Base-by-base conservation (phyloP, 2,888 invertebrate genomes). In the Pantelozetes paolii region DNA sequence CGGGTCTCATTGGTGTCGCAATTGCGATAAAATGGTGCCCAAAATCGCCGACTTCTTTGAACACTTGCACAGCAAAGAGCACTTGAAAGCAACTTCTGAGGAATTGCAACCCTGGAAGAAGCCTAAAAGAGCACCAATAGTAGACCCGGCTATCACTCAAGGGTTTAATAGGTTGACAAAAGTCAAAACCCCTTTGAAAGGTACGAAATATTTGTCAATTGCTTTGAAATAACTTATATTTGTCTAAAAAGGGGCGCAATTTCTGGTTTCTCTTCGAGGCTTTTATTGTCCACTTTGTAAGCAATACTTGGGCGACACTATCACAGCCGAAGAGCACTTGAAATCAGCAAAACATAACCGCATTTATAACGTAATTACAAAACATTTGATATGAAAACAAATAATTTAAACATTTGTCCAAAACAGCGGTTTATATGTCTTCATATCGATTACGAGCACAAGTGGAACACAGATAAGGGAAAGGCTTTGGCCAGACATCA, bases 1-100 rank as follows among this genome's bases (percentile, higher is more conserved):
- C 26, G 74, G 71, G 11, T 32, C n/a, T 23, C 74, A 74, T 45
- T 74, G 74, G 74, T 74, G 74, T 71, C 23, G 36, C 3, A 36
- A 71, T 15, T 74, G 74, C 45, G 62, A 74, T 71, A 54, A 71
- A 59, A 28, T 74, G n/a, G 26, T 71, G 13, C 48, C 71, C 20
- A 62, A 71, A 50, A 40, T 71, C 32, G 5, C 13, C 0, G 50
- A 42, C 8, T 74, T 71, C 23, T 71, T 74, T 6, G 42, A 74
- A 20, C 74, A 74, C 40, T 45, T 74, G 28, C 71, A 71, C 30
- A 32, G 57, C 48, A 70, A 74, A 5, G 45, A 57, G 11, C 74
- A 74, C 23, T 74, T 42, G 48, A 57, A 11, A 3, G 15, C 15
- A n/a, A 26, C 23, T 18, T n/a, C 26, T 2, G 30, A 23, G 6